Conservation (phyloP, 1,140 invertebrate genomes). For the Procambarus clarkii region DNA sequence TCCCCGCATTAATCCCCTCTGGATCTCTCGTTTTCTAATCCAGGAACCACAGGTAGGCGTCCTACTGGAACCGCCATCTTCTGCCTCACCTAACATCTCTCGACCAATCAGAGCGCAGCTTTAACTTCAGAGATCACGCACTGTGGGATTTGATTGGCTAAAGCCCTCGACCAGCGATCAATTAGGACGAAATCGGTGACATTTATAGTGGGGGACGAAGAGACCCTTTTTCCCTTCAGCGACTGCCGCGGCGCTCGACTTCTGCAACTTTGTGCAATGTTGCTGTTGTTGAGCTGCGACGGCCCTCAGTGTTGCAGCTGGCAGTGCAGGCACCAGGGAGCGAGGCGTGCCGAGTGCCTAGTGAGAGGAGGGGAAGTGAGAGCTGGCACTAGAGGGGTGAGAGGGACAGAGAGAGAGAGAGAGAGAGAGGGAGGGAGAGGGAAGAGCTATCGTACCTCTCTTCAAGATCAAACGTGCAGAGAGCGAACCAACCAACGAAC, state of each 20-base stretch:
- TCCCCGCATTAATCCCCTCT: conserved; percentile 30
- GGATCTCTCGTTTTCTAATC: conserved; percentile 51
- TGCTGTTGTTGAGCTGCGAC: no score
- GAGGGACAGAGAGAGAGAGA: no score
- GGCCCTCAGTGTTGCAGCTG: no score
- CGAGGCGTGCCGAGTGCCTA: no score
- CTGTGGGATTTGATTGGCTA: conserved; percentile 7
- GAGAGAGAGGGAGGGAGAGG: no score
- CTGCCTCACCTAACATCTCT: conserved; percentile 13
- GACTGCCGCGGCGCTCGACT: no score
- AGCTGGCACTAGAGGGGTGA: no score
- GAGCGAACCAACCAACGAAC: not conserved
- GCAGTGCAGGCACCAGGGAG: no score
- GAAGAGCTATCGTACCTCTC: not conserved
- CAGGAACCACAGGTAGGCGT: conserved; percentile 28
- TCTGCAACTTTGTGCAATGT: no score
- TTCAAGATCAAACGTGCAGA: not conserved
- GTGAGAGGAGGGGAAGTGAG: no score
- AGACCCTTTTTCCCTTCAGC: no score
- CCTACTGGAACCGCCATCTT: conserved; percentile 19
- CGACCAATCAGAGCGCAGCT: conserved; percentile 27
- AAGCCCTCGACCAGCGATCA: conserved; percentile 4
- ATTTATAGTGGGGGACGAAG: no score
- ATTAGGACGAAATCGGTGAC: conserved; percentile 47
- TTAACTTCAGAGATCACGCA: conserved; percentile 7